Evolutionary conservation across 1,140 invertebrate species (phyloP), one percentile per base, ranked within the genome.

Genomic region (Cotesia typhae): DNA sequence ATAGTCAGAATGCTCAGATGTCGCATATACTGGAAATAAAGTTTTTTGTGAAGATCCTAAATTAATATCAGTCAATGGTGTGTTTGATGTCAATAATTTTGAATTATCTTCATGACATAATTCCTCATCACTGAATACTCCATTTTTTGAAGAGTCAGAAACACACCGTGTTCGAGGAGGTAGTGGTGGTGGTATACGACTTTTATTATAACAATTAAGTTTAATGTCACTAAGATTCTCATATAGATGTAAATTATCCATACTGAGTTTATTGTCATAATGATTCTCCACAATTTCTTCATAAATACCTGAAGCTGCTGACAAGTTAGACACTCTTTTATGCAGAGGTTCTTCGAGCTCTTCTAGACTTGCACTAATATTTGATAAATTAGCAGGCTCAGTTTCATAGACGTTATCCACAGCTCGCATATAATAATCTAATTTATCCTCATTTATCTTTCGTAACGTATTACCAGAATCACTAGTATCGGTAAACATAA

Each of bases 281-380:
- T 80, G 77, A 3, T 83, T 74, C 9, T 87, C 82, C n/a, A 81
- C 61, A 51, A 89, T 88, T 77, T 89, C 88, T 73, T 89, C 87
- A 71, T 89, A 89, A 73, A 90, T 87, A 3, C 88, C 89, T 0
- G 89, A 90, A 17, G 87, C 82, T 14, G 88, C 74, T 0, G 89
- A 90, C 20, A 87, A 81, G 7, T 84, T 84, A 0, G 88, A 90
- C 71, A 86, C 78, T 4, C 86, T 78, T 52, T 85, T 81, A 3
- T 83, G 77, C 0, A 83, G 82, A 0, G 75, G 74, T 64, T 74
- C 72, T 12, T 76, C 74, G 5, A 79, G 67, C 20, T 82, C 78
- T 37, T 82, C 80, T 4, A 76, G 55, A 53, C 74, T 80, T 0
- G 72, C 73, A 17, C 65, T 73, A 4, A 79, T 67, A 57, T 78